phyloP scores from a whole-genome alignment of 2,113 vertebrate genomes.

The Rhagologus leucostigma region DNA sequence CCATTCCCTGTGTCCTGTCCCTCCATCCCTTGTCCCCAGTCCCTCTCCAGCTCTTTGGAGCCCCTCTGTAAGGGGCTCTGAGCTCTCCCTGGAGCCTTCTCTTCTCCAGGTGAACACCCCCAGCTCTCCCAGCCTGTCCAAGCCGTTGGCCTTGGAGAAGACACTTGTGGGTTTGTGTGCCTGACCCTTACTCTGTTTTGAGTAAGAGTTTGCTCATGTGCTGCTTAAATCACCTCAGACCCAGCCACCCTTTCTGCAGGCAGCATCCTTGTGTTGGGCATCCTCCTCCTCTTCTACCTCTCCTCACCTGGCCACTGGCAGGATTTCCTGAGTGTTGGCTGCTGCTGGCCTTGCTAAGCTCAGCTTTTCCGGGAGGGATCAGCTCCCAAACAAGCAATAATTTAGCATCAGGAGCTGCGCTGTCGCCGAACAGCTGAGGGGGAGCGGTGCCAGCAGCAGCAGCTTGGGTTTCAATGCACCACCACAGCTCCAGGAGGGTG shows the following conservation, averaged over 20 bases:
- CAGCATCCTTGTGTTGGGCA: background rate
- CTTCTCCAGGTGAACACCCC: background rate
- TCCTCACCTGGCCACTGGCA: background rate
- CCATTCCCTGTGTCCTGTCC: background rate
- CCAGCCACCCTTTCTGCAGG: background rate
- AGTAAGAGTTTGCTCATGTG: background rate
- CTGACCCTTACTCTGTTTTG: background rate
- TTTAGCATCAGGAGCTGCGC: background rate
- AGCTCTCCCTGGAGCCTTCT: background rate
- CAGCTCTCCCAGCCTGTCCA: background rate
- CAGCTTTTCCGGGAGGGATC: background rate
- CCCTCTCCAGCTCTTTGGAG: background rate
- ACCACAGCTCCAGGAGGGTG: background rate
- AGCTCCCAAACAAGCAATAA: background rate
- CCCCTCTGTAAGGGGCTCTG: background rate
- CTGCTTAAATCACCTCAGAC: background rate
- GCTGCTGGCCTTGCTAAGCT: background rate
- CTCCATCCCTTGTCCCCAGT: background rate
- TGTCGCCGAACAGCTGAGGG: conserved; percentile 12
- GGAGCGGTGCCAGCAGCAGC: conserved; percentile 16
- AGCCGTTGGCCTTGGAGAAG: background rate
- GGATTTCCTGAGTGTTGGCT: background rate
- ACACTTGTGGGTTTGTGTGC: background rate
- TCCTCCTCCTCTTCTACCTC: background rate
- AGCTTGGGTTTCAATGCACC: conserved; percentile 5